These are phyloP conservation scores for Trissolcus brochymenae DNA, from an alignment of 2,888 invertebrate genomes.

Conservation along the genomic window DNA sequence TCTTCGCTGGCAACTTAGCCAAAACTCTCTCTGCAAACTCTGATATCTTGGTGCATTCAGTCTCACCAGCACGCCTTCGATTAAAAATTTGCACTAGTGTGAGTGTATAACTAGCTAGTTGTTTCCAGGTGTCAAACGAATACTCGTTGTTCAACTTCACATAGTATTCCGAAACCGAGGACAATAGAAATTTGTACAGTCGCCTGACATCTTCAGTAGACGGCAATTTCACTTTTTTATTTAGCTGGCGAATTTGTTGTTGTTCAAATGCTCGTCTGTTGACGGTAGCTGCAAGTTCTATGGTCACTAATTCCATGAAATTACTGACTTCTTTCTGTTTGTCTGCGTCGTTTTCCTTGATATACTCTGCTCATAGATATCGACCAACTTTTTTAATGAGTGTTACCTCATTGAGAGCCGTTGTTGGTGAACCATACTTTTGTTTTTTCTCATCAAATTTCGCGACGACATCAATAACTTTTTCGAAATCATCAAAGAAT, in stretches of 20 bases:
- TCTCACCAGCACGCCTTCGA: constrained; percentile 57
- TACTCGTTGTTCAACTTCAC: neutral
- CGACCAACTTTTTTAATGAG: constrained; percentile 29
- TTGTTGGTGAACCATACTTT: constrained; percentile 32
- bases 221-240: neutral
- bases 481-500: constrained; percentile 32
- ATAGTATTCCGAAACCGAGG: neutral
- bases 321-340: constrained; percentile 20
- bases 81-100: constrained; percentile 55
- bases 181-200: neutral
- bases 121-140: constrained; percentile 20
- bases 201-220: neutral
- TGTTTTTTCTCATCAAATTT: constrained; percentile 22
- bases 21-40: constrained; percentile 29
- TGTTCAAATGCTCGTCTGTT: constrained; percentile 40
- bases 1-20: no score
- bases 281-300: constrained; percentile 27
- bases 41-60: constrained; percentile 31
- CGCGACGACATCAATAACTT: constrained; percentile 38
- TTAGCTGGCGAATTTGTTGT: constrained; percentile 17
- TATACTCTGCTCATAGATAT: constrained; percentile 20
- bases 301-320: constrained; percentile 23
- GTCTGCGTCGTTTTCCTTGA: constrained; percentile 31
- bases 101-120: constrained; percentile 24
- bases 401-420: constrained; percentile 42